Evolutionary conservation across 2,888 invertebrate genomes (phyloP).

Genomic region (Pantelozetes paolii): DNA sequence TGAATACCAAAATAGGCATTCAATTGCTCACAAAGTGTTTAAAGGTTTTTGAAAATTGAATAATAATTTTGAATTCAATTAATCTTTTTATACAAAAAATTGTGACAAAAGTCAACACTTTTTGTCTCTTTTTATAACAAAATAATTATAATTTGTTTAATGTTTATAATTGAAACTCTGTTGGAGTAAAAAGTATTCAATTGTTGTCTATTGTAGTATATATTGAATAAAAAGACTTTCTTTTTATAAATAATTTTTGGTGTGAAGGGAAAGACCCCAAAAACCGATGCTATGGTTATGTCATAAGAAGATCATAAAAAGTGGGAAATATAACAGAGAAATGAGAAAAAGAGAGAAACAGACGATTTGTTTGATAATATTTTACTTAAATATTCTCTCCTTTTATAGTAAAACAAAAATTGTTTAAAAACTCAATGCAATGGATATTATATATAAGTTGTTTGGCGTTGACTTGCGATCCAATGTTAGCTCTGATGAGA

Average conservation of each 20-base stretch:
- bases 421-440: background rate
- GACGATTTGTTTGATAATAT: background rate
- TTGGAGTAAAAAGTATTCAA: background rate
- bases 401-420: constrained; percentile 5
- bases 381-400: background rate
- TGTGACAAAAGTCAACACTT: background rate
- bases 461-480: constrained; percentile 19
- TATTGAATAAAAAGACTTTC: background rate
- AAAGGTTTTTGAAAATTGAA: background rate
- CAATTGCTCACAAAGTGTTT: background rate
- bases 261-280: background rate
- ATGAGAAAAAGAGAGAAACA: constrained; percentile 21
- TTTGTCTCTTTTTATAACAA: no score
- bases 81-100: background rate
- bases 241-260: background rate
- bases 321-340: background rate
- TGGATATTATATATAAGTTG: background rate
- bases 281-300: background rate
- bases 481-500: constrained; percentile 14
- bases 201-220: background rate
- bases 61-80: background rate
- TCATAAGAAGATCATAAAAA: constrained; percentile 31
- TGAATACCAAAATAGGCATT: background rate
- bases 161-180: constrained; percentile 28
- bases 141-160: background rate